These are phyloP conservation scores for Sminthurinus signatus DNA, from an alignment of 1,140 invertebrate species.

Conservation along the genomic window DNA sequence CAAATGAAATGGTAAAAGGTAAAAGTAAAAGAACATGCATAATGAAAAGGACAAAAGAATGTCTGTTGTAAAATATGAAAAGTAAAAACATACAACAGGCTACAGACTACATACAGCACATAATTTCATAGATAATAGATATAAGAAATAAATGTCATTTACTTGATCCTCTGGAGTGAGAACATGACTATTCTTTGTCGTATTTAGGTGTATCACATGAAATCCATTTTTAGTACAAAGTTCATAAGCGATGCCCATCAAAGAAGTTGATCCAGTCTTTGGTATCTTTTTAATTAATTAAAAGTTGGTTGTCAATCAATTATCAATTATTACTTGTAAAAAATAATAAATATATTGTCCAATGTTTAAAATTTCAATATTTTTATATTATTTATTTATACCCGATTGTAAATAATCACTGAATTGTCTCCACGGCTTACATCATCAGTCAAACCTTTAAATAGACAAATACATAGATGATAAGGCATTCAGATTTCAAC, in stretches of 20 bases:
- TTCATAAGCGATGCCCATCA: conserved; percentile 95
- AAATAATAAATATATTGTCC: too few species aligned
- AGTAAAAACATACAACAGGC: too few species aligned
- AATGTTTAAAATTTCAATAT: too few species aligned
- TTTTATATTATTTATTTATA: too few species aligned
- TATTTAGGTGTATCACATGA: conserved; percentile 92
- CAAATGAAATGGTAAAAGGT: too few species aligned
- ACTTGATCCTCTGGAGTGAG: conserved; percentile 87
- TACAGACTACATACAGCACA: background rate
- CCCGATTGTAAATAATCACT: conserved; percentile 88
- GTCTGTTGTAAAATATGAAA: too few species aligned
- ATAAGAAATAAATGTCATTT: conserved; percentile 21
- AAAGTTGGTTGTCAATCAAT: too few species aligned
- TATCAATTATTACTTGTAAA: too few species aligned
- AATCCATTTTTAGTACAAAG: conserved; percentile 87
- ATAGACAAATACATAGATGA: too few species aligned
- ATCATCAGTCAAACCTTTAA: conserved; percentile 29
- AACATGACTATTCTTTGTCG: conserved; percentile 89
- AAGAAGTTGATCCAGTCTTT: conserved; percentile 98
- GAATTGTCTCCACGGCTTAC: conserved; percentile 48
- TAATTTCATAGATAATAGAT: background rate
- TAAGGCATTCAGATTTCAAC: background rate
- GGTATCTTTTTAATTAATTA: too few species aligned
- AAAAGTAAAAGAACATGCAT: too few species aligned
- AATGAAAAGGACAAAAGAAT: too few species aligned